phyloP scores from a whole-genome alignment of 37 sponge, comb jelly and placozoan genomes.

The Beroe ovata region DNA sequence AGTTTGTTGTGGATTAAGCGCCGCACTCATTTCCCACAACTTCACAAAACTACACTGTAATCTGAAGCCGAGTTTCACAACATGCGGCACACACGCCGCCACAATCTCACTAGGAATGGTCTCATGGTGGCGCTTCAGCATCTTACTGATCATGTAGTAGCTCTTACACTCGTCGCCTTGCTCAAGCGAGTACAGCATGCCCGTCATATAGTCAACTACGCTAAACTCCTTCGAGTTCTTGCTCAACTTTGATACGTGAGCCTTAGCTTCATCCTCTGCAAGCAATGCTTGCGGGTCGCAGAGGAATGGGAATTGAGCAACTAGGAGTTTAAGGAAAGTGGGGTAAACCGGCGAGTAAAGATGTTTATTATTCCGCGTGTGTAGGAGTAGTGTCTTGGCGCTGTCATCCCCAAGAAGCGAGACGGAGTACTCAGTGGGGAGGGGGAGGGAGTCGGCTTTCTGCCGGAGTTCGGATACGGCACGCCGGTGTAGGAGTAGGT shows the following conservation, averaged over 20 bases:
- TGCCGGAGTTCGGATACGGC: not conserved
- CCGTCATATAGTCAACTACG: not conserved
- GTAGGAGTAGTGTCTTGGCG: conserved; percentile 45
- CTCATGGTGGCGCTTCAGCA: conserved; percentile 52
- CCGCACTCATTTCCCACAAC: conserved; percentile 51
- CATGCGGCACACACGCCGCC: conserved; percentile 43
- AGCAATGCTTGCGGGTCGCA: conserved; percentile 33
- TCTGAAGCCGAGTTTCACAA: conserved; percentile 26
- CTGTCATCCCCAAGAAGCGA: conserved; percentile 32
- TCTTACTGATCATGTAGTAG: conserved; percentile 51
- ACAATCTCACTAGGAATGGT: conserved; percentile 5
- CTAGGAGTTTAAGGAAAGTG: conserved; percentile 65
- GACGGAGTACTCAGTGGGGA: conserved; percentile 6
- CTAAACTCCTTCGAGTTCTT: conserved; percentile 26
- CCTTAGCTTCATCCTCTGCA: conserved; percentile 59
- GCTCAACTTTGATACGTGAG: conserved; percentile 17
- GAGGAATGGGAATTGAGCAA: conserved; percentile 56
- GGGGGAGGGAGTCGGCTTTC: not conserved
- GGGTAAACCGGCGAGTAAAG: conserved; percentile 30
- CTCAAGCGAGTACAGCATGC: conserved; percentile 6
- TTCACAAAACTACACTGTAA: conserved; percentile 7
- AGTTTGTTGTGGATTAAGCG: conserved; percentile 66
- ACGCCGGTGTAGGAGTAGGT: conserved; percentile 57
- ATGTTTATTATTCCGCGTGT: conserved; percentile 7
- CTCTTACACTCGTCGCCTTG: conserved; percentile 10